A percentile compares a stretch with the other conserved stretches of the same genome.
phyloP scores from a whole-genome alignment of 2,797 vertebrate genomes.

The Danio albolineatus region DNA sequence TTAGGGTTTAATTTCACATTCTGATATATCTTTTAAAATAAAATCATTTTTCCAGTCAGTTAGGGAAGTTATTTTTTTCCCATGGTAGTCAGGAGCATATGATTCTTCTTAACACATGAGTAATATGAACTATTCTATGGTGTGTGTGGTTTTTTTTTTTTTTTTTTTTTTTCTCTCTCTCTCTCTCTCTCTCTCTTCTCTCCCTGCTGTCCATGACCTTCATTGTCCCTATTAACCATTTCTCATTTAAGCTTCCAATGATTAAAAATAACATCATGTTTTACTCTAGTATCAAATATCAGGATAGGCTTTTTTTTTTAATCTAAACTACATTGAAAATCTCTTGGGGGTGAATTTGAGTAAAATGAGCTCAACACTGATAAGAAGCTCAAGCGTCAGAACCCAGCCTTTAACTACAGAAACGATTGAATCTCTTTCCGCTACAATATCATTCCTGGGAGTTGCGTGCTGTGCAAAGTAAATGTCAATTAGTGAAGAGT shows the following conservation, averaged over 20 bases:
- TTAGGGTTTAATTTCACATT: too few species aligned
- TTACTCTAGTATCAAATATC: not conserved
- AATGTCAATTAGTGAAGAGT: slow-evolving; percentile 21
- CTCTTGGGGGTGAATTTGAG: not conserved
- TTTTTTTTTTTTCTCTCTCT: not conserved
- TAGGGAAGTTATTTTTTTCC: too few species aligned
- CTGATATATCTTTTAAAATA: too few species aligned
- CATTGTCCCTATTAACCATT: not conserved
- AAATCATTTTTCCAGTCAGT: too few species aligned
- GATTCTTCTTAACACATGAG: not conserved
- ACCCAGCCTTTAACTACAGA: not conserved
- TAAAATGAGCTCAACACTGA: not conserved
- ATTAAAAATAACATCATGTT: not conserved
- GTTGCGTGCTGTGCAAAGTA: not conserved
- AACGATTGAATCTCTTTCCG: not conserved
- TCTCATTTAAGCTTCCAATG: not conserved
- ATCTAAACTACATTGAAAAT: not conserved
- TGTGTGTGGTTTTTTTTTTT: too few species aligned
- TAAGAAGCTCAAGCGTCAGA: not conserved
- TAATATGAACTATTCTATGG: not conserved
- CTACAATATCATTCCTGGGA: not conserved
- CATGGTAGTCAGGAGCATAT: too few species aligned
- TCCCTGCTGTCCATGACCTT: not conserved
- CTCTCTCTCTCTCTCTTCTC: too few species aligned
- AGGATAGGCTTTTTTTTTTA: not conserved